Conservation (phyloP, 2,797 vertebrate species). For the Microctenopoma steveboyesi region DNA sequence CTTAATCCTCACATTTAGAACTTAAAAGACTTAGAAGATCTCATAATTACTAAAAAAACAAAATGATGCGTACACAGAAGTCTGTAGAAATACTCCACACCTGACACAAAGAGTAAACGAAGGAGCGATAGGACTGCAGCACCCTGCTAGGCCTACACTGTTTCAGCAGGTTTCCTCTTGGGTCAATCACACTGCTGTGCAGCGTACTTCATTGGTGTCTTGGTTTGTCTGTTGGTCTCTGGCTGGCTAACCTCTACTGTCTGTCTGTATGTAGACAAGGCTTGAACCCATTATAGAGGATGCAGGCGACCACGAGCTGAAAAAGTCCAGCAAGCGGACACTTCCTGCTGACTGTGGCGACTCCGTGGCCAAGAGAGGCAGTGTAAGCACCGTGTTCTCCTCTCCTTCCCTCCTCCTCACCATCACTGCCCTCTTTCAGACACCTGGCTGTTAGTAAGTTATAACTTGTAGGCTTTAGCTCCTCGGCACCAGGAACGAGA, state of each 20-base stretch:
- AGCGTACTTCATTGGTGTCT: not conserved
- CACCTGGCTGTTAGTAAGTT: constrained; percentile 3
- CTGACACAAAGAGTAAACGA: no score
- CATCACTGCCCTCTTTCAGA: constrained; percentile 27
- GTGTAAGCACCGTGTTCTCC: constrained; percentile 90
- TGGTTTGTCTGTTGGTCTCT: no score
- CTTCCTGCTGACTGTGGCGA: constrained; percentile 99
- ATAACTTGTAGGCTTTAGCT: constrained; percentile 1
- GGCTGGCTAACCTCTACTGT: constrained; percentile 57
- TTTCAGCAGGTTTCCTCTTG: not conserved
- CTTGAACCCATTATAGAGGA: constrained; percentile 99
- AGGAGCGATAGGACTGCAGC: no score
- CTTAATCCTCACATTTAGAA: no score
- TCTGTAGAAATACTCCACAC: no score
- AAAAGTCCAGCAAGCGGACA: constrained; percentile 99
- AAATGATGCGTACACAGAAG: no score
- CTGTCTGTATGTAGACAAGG: constrained; percentile 92
- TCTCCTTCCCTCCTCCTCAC: constrained; percentile 25
- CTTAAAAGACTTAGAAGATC: no score
- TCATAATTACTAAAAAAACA: no score
- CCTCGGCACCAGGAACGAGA: constrained; percentile 22
- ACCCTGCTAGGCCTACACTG: not conserved
- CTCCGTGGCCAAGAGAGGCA: constrained; percentile 99
- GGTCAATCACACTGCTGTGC: not conserved
- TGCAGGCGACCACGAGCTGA: constrained; percentile 97